These are phyloP conservation scores for Trematocara marginatum DNA, from an alignment of 2,113 vertebrate species.

Conservation along the genomic window DNA sequence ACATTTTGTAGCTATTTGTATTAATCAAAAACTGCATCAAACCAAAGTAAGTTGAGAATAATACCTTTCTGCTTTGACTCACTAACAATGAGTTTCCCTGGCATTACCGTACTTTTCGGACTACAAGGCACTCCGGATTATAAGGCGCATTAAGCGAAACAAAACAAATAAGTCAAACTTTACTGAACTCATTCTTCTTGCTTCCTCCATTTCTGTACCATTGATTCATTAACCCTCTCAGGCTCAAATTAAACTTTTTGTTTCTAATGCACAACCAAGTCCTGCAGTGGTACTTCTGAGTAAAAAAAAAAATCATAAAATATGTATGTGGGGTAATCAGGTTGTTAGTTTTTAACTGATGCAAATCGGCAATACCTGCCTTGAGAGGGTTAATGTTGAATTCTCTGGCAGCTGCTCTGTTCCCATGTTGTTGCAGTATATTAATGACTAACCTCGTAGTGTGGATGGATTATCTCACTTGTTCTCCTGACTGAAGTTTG, in stretches of 20 bases:
- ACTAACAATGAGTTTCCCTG: not conserved
- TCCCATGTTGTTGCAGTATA: too few species aligned
- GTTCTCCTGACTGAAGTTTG: not conserved
- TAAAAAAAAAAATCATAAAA: too few species aligned
- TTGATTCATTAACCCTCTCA: not conserved
- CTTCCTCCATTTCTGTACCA: not conserved
- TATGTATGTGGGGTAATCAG: too few species aligned
- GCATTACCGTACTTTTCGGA: rapidly evolving
- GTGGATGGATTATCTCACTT: not conserved
- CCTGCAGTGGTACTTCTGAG: too few species aligned
- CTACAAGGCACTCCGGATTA: not conserved
- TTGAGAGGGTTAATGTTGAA: not conserved
- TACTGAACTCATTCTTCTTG: not conserved
- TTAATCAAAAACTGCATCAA: not conserved
- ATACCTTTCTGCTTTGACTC: not conserved
- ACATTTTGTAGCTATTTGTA: not conserved
- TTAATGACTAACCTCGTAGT: too few species aligned
- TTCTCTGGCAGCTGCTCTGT: not conserved
- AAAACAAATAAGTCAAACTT: not conserved
- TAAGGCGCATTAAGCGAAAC: not conserved
- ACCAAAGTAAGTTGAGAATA: not conserved
- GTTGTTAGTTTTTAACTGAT: too few species aligned
- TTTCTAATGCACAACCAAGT: too few species aligned
- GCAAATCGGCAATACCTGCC: too few species aligned
- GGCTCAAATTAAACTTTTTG: too few species aligned